Evolutionary conservation across 2,888 invertebrate species (phyloP).

Genomic region (Beris chalybata): DNA sequence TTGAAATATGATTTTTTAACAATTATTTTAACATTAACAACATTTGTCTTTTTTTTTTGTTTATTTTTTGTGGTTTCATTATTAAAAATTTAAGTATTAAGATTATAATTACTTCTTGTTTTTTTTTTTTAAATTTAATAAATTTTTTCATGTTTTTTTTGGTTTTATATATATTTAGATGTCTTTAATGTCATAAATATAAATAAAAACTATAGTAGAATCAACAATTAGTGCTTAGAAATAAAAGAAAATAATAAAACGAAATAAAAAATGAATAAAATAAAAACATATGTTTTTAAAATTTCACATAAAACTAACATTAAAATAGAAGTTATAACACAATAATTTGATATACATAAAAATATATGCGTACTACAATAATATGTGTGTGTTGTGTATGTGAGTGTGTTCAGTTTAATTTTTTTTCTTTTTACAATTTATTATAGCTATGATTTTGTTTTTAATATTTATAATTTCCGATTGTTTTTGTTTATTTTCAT

Average conservation of each 20-base stretch:
- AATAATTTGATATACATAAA: no score
- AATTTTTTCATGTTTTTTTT: slow-evolving; percentile 3
- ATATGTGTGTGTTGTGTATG: no score
- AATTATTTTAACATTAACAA: slow-evolving; percentile 58
- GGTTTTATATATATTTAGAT: slow-evolving; percentile 5
- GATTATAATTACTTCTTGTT: slow-evolving; percentile 19
- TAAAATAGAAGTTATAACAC: no score
- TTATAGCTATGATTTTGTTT: no score
- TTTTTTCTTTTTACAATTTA: no score
- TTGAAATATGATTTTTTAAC: slow-evolving; percentile 53
- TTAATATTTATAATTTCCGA: no score
- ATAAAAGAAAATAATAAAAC: neutral
- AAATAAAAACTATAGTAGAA: slow-evolving; percentile 16
- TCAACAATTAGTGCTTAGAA: slow-evolving; percentile 17
- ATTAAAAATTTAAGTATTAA: slow-evolving; percentile 37
- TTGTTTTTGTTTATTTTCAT: no score
- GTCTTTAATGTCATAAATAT: slow-evolving; percentile 14
- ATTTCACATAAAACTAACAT: no score
- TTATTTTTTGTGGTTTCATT: slow-evolving; percentile 40
- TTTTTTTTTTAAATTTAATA: slow-evolving; percentile 22
- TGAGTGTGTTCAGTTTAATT: no score
- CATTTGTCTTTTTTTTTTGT: slow-evolving; percentile 45
- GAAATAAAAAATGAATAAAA: slow-evolving; percentile 2
- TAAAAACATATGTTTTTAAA: no score
- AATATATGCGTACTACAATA: no score